These are phyloP conservation scores for Lasioglossum calceatum DNA, from an alignment of 2,888 invertebrate genomes.

Conservation along the genomic window DNA sequence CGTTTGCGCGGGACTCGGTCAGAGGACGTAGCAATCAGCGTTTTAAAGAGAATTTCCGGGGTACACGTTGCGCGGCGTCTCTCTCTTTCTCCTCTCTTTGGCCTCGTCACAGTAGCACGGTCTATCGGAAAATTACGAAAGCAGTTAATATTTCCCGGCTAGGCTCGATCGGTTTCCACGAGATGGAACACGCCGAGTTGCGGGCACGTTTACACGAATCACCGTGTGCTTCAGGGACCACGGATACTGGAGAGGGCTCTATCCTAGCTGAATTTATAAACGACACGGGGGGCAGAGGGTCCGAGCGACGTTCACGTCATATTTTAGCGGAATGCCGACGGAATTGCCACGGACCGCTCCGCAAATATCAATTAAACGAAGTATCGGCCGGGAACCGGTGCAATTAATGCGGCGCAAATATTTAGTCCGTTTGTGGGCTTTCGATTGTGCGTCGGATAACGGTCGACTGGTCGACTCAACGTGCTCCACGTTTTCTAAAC, in stretches of 20 bases:
- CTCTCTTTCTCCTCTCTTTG: background rate
- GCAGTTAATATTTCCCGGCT: slow-evolving; percentile 44
- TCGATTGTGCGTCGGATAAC: slow-evolving; percentile 30
- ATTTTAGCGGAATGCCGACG: slow-evolving; percentile 74
- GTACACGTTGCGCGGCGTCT: slow-evolving; percentile 25
- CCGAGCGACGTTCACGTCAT: slow-evolving; percentile 53
- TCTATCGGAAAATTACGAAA: slow-evolving; percentile 58
- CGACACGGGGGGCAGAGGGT: background rate
- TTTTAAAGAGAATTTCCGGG: slow-evolving; percentile 66
- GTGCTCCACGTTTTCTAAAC: slow-evolving; percentile 38
- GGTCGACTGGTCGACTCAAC: slow-evolving; percentile 5
- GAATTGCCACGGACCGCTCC: slow-evolving; percentile 70
- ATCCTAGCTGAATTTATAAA: slow-evolving; percentile 61
- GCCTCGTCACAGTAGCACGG: slow-evolving; percentile 4
- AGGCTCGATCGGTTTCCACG: slow-evolving; percentile 48
- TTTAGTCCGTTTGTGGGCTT: slow-evolving; percentile 68
- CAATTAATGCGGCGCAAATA: slow-evolving; percentile 75
- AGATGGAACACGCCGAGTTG: slow-evolving; percentile 27
- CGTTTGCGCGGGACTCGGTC: slow-evolving; percentile 51
- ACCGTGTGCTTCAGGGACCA: slow-evolving; percentile 29
- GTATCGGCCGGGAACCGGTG: slow-evolving; percentile 67
- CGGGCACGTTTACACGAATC: slow-evolving; percentile 49
- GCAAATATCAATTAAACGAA: slow-evolving; percentile 77
- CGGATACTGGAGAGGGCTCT: background rate
- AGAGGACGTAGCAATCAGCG: slow-evolving; percentile 61